These are phyloP conservation scores for Cephus pulcher DNA, from an alignment of 2,888 invertebrate species.

Conservation along the genomic window DNA sequence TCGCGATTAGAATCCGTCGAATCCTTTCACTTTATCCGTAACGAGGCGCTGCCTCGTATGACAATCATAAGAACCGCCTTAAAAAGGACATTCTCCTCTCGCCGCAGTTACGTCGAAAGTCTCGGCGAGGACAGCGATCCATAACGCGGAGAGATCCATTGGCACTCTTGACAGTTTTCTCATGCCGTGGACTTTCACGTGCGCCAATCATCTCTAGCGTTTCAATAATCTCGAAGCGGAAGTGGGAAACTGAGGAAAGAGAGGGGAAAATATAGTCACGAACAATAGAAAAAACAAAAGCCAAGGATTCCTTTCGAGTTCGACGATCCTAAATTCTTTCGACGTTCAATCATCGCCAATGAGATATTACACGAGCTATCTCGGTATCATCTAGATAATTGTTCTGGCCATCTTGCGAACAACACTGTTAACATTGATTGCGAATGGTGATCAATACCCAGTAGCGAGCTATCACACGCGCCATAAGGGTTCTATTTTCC, in stretches of 20 bases:
- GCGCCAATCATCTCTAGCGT: not conserved
- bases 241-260: not conserved
- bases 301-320: not conserved
- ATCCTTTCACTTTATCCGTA: not conserved
- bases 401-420: slow-evolving; percentile 42
- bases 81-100: slow-evolving; percentile 3
- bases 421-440: slow-evolving; percentile 52
- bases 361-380: slow-evolving; percentile 17
- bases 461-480: slow-evolving; percentile 41
- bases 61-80: not conserved
- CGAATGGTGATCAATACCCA: slow-evolving; percentile 52
- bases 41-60: not conserved
- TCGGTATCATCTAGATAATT: slow-evolving; percentile 36
- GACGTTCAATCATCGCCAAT: not conserved
- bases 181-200: slow-evolving; percentile 1
- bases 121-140: not conserved
- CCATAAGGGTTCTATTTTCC: slow-evolving; percentile 22
- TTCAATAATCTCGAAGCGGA: not conserved
- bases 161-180: not conserved
- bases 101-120: not conserved
- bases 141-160: not conserved
- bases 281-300: not conserved
- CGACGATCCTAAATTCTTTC: not conserved
- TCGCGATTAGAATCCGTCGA: not conserved
- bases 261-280: not conserved